Conservation (phyloP, 1,140 invertebrate species). For the Epicauta chinensis region DNA sequence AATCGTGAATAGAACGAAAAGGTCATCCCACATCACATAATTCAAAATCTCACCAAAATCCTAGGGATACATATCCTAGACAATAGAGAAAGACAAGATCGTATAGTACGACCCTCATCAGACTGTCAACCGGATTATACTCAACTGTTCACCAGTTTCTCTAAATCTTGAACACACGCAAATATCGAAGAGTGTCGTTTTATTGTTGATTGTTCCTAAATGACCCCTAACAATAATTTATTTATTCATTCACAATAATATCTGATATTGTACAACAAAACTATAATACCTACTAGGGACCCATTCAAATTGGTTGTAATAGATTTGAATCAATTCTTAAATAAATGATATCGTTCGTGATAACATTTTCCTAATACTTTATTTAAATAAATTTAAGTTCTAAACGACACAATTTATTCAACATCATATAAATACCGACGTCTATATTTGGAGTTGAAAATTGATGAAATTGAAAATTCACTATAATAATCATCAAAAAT, state of each 20-base stretch:
- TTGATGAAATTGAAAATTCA: no score
- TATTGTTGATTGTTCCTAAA: conserved; percentile 12
- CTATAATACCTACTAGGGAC: no score
- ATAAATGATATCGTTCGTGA: no score
- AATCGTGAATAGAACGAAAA: conserved; percentile 14
- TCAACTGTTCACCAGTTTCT: conserved; percentile 1
- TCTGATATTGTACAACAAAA: conserved; percentile 2
- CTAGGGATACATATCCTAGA: conserved; percentile 14
- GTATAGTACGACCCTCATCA: conserved; percentile 13
- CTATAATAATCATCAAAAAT: no score
- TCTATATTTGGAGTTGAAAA: no score
- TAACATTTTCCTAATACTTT: no score
- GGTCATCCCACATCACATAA: conserved; percentile 17
- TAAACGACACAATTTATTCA: no score
- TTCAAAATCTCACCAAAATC: conserved; percentile 17
- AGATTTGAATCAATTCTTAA: no score
- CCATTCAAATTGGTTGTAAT: no score
- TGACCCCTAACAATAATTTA: conserved; percentile 11
- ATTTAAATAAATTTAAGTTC: no score
- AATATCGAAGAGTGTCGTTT: conserved; percentile 14
- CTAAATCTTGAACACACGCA: conserved; percentile 9
- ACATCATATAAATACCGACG: no score
- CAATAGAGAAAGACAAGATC: conserved; percentile 17
- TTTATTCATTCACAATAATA: conserved; percentile 11
- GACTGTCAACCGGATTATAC: conserved; percentile 14